These are phyloP conservation scores for Lochmaea capreae DNA, from an alignment of 2,888 invertebrate species.

Conservation along the genomic window DNA sequence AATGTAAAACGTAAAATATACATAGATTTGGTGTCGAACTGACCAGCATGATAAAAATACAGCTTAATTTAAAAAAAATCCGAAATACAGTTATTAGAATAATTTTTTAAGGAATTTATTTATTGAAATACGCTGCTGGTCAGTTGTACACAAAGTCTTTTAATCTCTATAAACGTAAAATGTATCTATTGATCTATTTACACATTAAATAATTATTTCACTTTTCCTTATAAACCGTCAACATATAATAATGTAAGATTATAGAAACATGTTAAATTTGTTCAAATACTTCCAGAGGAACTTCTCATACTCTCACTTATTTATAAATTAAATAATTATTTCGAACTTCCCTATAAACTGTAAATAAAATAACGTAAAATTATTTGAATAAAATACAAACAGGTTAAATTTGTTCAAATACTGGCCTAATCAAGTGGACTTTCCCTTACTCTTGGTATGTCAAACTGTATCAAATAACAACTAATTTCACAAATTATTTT, in stretches of 20 bases:
- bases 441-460: too few species aligned
- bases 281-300: background rate
- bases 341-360: too few species aligned
- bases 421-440: too few species aligned
- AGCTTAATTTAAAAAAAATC: background rate
- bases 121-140: background rate
- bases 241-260: background rate
- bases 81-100: too few species aligned
- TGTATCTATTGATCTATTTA: background rate
- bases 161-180: background rate
- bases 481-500: too few species aligned
- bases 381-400: too few species aligned
- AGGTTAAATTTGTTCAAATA: too few species aligned
- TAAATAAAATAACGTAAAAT: too few species aligned
- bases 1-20: constrained; percentile 37
- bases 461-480: too few species aligned
- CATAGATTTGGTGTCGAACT: constrained; percentile 9
- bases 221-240: background rate
- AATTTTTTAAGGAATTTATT: background rate
- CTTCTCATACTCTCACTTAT: too few species aligned
- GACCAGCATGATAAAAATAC: background rate
- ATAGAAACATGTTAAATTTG: background rate
- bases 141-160: constrained; percentile 1
- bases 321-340: too few species aligned
- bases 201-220: background rate